Percentiles rank a stretch among this genome's conserved stretches.
phyloP scores from a whole-genome alignment of 2,113 vertebrate genomes.

The Cyrtonyx montezumae region DNA sequence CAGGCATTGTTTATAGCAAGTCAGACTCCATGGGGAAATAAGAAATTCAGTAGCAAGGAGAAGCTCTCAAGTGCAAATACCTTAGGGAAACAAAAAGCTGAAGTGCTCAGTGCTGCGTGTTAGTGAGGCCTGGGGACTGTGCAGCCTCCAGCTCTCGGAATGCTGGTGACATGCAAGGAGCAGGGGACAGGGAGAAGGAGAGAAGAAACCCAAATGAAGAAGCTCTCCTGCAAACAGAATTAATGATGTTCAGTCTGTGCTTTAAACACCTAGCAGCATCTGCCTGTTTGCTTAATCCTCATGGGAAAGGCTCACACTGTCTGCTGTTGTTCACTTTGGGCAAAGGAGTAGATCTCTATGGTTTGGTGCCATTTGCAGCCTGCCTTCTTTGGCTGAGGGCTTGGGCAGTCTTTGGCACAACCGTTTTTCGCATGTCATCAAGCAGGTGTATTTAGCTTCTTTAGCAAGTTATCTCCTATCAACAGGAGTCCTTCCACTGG shows the following conservation, averaged over 20 bases:
- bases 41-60: conserved; percentile 60
- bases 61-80: conserved; percentile 63
- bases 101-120: conserved; percentile 9
- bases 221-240: neutral
- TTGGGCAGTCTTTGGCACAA: neutral
- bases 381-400: neutral
- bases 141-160: conserved; percentile 14
- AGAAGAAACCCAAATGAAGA: neutral
- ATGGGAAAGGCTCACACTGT: neutral
- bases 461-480: neutral
- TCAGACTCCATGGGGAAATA: conserved; percentile 68
- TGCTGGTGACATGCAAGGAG: conserved; percentile 2
- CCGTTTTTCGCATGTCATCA: accelerated
- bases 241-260: conserved; percentile 18
- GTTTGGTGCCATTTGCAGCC: neutral
- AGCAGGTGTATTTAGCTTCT: neutral
- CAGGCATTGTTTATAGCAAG: conserved; percentile 72
- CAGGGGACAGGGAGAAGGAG: neutral
- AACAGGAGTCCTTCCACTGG: neutral
- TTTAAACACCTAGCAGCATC: conserved; percentile 22
- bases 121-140: neutral
- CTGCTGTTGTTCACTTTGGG: neutral
- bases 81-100: conserved; percentile 53
- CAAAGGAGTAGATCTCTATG: neutral
- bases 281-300: neutral